Base-by-base conservation (phyloP, 2,797 vertebrate species). In the Myotis planiceps region DNA sequence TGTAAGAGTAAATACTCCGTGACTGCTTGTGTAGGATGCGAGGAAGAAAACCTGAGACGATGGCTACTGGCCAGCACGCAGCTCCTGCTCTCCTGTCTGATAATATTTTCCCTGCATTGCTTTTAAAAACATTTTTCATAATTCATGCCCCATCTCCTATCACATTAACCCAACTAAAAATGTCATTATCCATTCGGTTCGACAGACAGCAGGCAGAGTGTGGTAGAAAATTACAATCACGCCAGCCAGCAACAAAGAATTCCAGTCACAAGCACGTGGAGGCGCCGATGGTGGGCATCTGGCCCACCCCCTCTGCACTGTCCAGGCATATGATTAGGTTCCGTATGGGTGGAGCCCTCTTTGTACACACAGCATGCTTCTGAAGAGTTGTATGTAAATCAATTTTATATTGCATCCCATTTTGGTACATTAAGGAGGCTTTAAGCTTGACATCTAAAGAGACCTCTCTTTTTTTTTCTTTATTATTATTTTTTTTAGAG, bases 141-240 rank as follows among this genome's bases (percentile, higher is more conserved):
- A 53, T 93, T 91, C 76, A 92, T 79, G 92, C 92, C 96, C 93
- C 83, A 90, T 97, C 96, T 97, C 92, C 66, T 92, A 85, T 88
- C 94, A 87, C 79, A 90, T 95, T 96, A 97, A 94, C 90, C 96
- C 87, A 94, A 83, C 92, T 96, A 91, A 88, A 97, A 96, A 95
- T 49, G 89, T 88, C 96, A 97, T 96, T 95, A 96, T 87, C 93
- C 87, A 95, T 95, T 93, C 95, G 21, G 76, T 66, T 88, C n/a
- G 0, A 96, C 84, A 90, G 87, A 92, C 25, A 88, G 53, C 86
- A 89, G 91, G 79, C 95, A 84, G 83, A 71, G 82, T 29, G 42
- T 39, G 51, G 89, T 19, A 82, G 93, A 92, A 92, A 96, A 94
- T 39, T 72, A 63, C 25, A 91, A 27, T 76, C 83, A 37, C 2